Evolutionary conservation across 2,888 invertebrate genomes (phyloP).

Genomic region (Melipona bicolor): DNA sequence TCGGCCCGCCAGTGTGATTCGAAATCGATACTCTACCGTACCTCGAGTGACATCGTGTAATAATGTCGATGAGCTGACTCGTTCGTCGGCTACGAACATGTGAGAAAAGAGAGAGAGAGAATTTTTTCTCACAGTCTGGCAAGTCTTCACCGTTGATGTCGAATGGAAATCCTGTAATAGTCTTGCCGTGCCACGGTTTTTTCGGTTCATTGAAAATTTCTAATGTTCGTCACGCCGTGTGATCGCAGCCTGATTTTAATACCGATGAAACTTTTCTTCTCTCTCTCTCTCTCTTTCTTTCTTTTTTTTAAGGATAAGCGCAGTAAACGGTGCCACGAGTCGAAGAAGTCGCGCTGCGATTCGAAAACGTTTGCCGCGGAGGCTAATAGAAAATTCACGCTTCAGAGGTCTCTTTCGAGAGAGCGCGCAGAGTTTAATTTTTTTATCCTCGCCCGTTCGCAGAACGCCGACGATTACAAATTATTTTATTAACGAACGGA

Average conservation of each 20-base stretch:
- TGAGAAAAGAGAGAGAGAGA: neutral
- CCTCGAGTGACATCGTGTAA: conserved; percentile 72
- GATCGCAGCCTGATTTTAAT: neutral
- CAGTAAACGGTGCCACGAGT: neutral
- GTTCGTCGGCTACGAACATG: conserved; percentile 51
- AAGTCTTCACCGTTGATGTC: conserved; percentile 20
- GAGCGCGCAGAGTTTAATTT: too few relatives aligned
- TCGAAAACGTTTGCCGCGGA: neutral
- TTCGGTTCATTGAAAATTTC: conserved; percentile 30
- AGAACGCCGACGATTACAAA: neutral
- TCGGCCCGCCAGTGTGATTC: conserved; percentile 68
- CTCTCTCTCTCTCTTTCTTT: too few relatives aligned
- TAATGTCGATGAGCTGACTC: conserved; percentile 71
- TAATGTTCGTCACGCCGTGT: neutral
- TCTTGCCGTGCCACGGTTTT: conserved; percentile 10
- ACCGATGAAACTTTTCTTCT: neutral
- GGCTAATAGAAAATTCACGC: neutral
- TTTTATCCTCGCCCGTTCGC: neutral
- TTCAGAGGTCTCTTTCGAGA: neutral
- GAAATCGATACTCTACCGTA: conserved; percentile 67
- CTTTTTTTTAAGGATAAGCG: neutral
- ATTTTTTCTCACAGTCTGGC: neutral
- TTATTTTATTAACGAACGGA: neutral
- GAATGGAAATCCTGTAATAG: conserved; percentile 33
- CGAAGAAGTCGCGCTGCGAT: neutral